These are phyloP conservation scores for Lagopus muta DNA, from an alignment of 2,113 vertebrate species.

Conservation along the genomic window DNA sequence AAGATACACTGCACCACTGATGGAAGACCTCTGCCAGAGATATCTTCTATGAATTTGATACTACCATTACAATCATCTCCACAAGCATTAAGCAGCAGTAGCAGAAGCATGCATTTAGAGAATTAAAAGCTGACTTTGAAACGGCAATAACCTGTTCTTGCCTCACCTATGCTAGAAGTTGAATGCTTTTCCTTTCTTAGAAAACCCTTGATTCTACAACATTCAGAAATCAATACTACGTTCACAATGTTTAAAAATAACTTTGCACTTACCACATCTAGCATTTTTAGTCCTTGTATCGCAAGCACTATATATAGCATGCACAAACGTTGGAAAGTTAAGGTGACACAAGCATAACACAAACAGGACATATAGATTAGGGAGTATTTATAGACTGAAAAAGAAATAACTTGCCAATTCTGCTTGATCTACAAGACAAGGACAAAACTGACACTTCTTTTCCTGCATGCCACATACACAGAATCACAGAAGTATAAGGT, in stretches of 20 bases:
- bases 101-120: not conserved
- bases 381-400: conserved; percentile 46
- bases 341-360: conserved; percentile 21
- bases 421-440: not conserved
- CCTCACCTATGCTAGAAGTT: not conserved
- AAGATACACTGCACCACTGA: not conserved
- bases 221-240: not conserved
- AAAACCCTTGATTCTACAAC: not conserved
- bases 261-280: not conserved
- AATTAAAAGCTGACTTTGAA: not conserved
- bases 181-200: not conserved
- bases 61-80: not conserved
- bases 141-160: not conserved
- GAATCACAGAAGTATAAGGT: not conserved
- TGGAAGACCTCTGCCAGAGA: not conserved
- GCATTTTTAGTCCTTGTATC: not conserved
- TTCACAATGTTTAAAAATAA: not conserved
- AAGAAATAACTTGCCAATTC: not conserved
- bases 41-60: not conserved
- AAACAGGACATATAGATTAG: conserved; percentile 33
- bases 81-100: not conserved
- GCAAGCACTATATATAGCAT: conserved; percentile 38
- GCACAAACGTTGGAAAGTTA: not conserved
- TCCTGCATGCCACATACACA: not conserved
- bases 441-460: not conserved